Evolutionary conservation across 2,888 invertebrate species (phyloP), one percentile per base, ranked within the genome.

Genomic region (Dynastes hyllus): DNA sequence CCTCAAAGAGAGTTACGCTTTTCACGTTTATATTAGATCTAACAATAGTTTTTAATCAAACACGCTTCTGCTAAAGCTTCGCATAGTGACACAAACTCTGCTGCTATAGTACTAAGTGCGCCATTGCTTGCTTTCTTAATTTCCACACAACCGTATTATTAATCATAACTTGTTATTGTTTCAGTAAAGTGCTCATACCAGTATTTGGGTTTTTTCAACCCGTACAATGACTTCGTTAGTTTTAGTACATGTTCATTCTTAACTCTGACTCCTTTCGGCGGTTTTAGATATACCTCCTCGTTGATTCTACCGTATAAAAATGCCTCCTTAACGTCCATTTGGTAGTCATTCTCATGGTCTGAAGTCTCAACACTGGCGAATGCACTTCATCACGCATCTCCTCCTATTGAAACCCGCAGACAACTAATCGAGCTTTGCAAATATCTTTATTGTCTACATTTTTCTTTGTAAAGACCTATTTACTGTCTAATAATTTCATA

Each of bases 101-200:
- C 79, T 66, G 82, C 82, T 2, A 81, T 81, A 4, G 81, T 71
- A 51, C 76, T 79, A 1, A 81, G 61, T n/a, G 82, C 79, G 82
- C 79, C 6, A 78, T 80, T 55, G 67, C n/a, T 45, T 83, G 81
- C 77, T 83, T 83, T 76, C 80, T 76, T 58, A 79, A 79, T 53
- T 50, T 67, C 81, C 79, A 82, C 2, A 79, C 58, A 32, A 82
- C 71, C 13, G 16, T 16, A 22, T 22, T 22, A 22, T 22, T 22
- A 22, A 22, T 22, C 13, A 13, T 51, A 51, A 51, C 8, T 51
- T 13, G 9, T 51, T 51, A 51, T 51, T 13, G 22, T 75, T 79
- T 77, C 29, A 79, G 63, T 63, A 16, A 63, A 16, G 0, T 63
- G 11, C 9, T 3, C 63, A 16, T 11, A 63, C 16, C 63, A 11